A percentile compares a stretch with the other conserved stretches of the same genome.
Conservation (phyloP, 2,113 vertebrate genomes). For the Nansenia antarctica region DNA sequence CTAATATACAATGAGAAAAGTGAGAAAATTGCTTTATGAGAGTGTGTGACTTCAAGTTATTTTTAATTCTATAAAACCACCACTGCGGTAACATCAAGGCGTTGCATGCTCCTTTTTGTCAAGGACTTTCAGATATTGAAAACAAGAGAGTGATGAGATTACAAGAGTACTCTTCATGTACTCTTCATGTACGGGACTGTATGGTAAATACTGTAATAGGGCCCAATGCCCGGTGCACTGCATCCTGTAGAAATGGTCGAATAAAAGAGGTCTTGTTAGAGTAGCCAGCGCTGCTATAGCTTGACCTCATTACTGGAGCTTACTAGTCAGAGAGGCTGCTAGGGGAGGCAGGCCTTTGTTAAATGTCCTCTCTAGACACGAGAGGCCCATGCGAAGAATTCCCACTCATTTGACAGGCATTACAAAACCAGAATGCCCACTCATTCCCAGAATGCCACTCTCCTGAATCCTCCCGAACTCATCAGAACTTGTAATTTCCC, state of each 20-base stretch:
- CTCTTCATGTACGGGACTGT: neutral
- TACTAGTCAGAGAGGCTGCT: conserved; percentile 20
- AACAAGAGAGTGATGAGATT: too few species aligned
- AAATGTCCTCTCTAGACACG: conserved; percentile 30
- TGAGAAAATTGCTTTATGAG: conserved; percentile 1
- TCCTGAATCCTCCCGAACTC: conserved; percentile 9
- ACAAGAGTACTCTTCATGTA: neutral
- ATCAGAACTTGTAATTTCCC: too few species aligned
- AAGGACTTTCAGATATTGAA: neutral
- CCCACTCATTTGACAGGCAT: conserved; percentile 32
- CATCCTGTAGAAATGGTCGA: conserved; percentile 29
- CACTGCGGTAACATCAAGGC: neutral
- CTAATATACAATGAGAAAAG: neutral
- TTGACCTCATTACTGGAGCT: conserved; percentile 59
- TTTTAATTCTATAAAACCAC: neutral
- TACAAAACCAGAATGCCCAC: conserved; percentile 29
- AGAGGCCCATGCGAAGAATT: conserved; percentile 39
- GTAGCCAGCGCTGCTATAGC: conserved; percentile 26
- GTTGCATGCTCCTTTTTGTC: neutral
- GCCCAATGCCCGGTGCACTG: neutral
- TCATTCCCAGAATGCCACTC: conserved; percentile 8
- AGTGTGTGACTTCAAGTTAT: neutral
- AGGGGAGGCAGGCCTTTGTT: conserved; percentile 29
- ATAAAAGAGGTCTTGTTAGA: conserved; percentile 57
- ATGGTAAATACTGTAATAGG: conserved; percentile 5